Percentiles rank a stretch among this genome's conserved stretches.
phyloP scores from a whole-genome alignment of 2,113 vertebrate genomes.

The Microcebus griseorufus region DNA sequence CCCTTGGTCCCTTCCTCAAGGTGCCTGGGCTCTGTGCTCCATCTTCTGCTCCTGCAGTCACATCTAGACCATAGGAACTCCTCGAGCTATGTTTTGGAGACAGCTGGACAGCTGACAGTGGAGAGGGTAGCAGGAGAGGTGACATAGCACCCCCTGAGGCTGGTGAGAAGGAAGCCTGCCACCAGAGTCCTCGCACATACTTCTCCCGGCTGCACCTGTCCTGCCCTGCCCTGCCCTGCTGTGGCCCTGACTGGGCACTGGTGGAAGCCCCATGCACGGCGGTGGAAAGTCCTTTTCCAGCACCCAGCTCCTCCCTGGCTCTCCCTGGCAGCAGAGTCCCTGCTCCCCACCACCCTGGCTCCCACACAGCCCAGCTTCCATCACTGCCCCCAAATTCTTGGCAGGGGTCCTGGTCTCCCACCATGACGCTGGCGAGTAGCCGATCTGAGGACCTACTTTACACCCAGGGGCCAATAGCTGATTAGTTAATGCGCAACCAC shows the following conservation, averaged over 20 bases:
- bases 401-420: neutral
- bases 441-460: neutral
- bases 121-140: neutral
- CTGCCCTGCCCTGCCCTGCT: neutral
- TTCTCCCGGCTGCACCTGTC: neutral
- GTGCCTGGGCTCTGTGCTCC: neutral
- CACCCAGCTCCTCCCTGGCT: neutral
- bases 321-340: neutral
- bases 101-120: neutral
- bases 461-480: neutral
- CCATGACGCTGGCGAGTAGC: neutral
- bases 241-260: neutral
- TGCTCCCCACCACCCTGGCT: neutral
- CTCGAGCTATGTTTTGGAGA: neutral
- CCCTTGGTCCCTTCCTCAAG: neutral
- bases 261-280: neutral
- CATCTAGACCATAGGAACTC: neutral
- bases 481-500: neutral
- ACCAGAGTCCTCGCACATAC: too few relatives aligned
- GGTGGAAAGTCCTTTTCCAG: accelerated
- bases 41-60: neutral
- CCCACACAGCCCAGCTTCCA: too few relatives aligned
- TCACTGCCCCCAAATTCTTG: neutral
- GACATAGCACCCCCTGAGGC: neutral
- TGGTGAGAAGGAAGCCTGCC: neutral